Base-by-base conservation (phyloP, 2,113 vertebrate genomes). In the Pterocles gutturalis region DNA sequence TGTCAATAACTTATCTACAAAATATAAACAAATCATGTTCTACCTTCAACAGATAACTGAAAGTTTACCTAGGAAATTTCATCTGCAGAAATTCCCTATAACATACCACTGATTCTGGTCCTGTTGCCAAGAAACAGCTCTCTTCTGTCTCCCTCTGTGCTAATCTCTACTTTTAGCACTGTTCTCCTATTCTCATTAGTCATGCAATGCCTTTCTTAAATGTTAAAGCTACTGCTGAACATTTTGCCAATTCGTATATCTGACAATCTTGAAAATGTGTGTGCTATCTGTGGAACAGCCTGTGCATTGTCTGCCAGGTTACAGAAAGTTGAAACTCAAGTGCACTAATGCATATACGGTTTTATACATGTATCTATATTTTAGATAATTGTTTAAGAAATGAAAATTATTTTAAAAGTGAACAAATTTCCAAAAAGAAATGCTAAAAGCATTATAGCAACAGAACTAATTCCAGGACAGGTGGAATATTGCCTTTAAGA, bases 161-260 rank as follows among this genome's bases (percentile, higher is more conserved):
- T 95, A 95, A 95, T 95, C 85, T 94, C 79, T 90, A 53, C 96
- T 96, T 94, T 94, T 87, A 96, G 83, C 65, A 87, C 88, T 79
- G n/a, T 83, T 96, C 31, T 38, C 8, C 38, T 78, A 72, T 87
- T 94, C 78, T 95, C 90, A 89, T 96, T 94, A 95, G 85, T 90
- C 95, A 91, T 94, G 91, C 90, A 96, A 85, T 83, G 58, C 66
- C 93, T 77, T 79, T 93, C 26, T 87, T 88, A 93, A 94, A 91
- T 79, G 79, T 87, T 95, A 60, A 87, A 95, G 25, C 49, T 55
- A 73, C 45, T 54, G 54, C 65, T 94, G 89, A 96, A 85, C 73
- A 72, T 84, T 92, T 85, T 95, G 67, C 80, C 83, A 89, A 43
- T 80, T 80, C 0, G 1, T 62, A 5, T 90, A 89, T 88, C 46